Evolutionary conservation across 2,113 vertebrate genomes (phyloP).

Genomic region (Prolemur simus): DNA sequence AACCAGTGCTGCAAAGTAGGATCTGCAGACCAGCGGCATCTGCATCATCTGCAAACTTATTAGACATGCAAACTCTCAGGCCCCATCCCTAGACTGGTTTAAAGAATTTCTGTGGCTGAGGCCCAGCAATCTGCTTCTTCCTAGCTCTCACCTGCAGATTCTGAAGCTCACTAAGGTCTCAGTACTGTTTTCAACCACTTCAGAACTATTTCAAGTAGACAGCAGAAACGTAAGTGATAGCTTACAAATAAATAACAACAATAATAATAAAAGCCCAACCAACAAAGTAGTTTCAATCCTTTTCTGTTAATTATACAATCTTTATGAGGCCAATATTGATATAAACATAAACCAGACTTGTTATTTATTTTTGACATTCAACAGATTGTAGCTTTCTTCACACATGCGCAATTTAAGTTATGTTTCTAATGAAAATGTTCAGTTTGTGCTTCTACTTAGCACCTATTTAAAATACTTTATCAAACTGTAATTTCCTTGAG

Average conservation of each 20-base stretch:
- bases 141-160: background rate
- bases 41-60: background rate
- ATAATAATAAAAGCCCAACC: background rate
- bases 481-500: slow-evolving; percentile 66
- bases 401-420: slow-evolving; percentile 10
- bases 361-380: slow-evolving; percentile 25
- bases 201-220: background rate
- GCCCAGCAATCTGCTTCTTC: background rate
- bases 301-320: background rate
- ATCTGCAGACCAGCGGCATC: background rate
- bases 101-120: background rate
- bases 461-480: slow-evolving; percentile 69
- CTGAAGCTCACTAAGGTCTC: background rate
- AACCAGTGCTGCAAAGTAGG: background rate
- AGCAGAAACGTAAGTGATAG: background rate
- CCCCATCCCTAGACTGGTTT: background rate
- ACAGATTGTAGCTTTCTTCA: slow-evolving; percentile 53
- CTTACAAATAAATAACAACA: background rate
- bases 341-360: slow-evolving; percentile 12
- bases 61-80: background rate
- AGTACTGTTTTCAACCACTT: background rate
- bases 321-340: slow-evolving; percentile 32
- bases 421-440: slow-evolving; percentile 58
- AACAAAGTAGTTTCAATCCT: background rate
- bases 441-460: slow-evolving; percentile 65